Evolutionary conservation across 1,140 invertebrate genomes (phyloP).

Genomic region (Globodera rostochiensis): DNA sequence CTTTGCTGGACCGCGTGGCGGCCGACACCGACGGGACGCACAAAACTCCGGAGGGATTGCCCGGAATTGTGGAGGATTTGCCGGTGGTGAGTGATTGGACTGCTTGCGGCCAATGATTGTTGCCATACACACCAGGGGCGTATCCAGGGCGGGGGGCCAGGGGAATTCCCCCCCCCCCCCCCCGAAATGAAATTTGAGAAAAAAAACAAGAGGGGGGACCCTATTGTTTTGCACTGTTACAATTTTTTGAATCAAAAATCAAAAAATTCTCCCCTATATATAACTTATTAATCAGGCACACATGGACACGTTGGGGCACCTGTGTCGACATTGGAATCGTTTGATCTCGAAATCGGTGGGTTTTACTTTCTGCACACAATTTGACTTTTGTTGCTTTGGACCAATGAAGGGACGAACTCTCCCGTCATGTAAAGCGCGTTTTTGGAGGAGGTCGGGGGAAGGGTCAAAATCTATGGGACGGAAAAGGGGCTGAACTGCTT

Average conservation of each 20-base stretch:
- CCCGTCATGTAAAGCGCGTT: too few species aligned
- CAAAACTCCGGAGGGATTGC: conserved; percentile 3
- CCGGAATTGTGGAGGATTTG: conserved; percentile 24
- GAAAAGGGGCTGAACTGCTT: background rate
- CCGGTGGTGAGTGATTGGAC: background rate
- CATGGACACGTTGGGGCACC: conserved; percentile 33
- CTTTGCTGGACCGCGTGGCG: background rate
- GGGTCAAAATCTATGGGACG: background rate
- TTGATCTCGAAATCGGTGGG: conserved; percentile 12
- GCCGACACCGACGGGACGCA: background rate
- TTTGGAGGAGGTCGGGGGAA: too few species aligned
- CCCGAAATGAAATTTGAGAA: too few species aligned
- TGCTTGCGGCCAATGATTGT: background rate
- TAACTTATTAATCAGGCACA: conserved; percentile 14
- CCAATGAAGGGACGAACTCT: too few species aligned
- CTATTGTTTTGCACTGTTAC: too few species aligned
- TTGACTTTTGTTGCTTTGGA: too few species aligned
- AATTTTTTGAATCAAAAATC: too few species aligned
- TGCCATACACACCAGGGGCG: background rate
- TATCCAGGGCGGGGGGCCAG: too few species aligned
- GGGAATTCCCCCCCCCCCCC: too few species aligned
- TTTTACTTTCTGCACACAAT: background rate
- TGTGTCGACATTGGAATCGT: conserved; percentile 27
- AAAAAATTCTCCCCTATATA: too few species aligned
- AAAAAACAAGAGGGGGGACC: too few species aligned